These are phyloP conservation scores for Epinephelus coioides DNA, from an alignment of 2,797 vertebrate species.

Conservation along the genomic window DNA sequence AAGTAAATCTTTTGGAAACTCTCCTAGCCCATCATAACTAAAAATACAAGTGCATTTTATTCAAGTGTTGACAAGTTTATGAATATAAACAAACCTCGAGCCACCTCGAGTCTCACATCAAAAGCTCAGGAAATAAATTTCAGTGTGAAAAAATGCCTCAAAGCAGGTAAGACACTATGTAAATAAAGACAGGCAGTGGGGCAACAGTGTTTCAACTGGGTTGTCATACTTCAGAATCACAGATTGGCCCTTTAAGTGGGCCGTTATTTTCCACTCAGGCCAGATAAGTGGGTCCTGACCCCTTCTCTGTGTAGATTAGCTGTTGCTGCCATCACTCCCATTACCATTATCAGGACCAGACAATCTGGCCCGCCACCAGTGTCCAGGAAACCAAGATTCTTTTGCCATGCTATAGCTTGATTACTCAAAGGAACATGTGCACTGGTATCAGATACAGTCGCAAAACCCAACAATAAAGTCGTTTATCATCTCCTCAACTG, in stretches of 20 bases:
- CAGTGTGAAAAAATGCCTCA: constrained; percentile 38
- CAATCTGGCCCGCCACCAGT: constrained; percentile 73
- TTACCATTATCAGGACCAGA: constrained; percentile 79
- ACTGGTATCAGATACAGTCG: constrained; percentile 70
- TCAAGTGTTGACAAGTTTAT: constrained; percentile 52
- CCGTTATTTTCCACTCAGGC: constrained; percentile 75
- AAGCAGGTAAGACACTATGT: constrained; percentile 24
- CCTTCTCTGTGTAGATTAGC: constrained; percentile 70
- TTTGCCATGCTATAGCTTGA: constrained; percentile 68
- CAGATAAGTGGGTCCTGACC: constrained; percentile 78
- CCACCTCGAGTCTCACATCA: constrained; percentile 48
- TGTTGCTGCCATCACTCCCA: constrained; percentile 68
- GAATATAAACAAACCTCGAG: constrained; percentile 46
- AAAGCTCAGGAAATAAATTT: constrained; percentile 57
- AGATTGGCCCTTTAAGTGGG: constrained; percentile 58
- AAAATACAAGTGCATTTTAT: constrained; percentile 44
- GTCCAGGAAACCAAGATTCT: constrained; percentile 73
- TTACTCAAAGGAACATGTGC: constrained; percentile 80
- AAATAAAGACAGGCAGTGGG: constrained; percentile 49
- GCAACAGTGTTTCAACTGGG: constrained; percentile 24
- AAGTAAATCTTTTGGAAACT: constrained; percentile 38
- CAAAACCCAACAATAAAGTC: constrained; percentile 67
- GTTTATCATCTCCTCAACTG: constrained; percentile 77
- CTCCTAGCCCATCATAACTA: constrained; percentile 18
- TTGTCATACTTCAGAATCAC: constrained; percentile 44